These are phyloP conservation scores for Girardinus metallicus DNA, from an alignment of 2,797 vertebrate genomes.

Conservation along the genomic window DNA sequence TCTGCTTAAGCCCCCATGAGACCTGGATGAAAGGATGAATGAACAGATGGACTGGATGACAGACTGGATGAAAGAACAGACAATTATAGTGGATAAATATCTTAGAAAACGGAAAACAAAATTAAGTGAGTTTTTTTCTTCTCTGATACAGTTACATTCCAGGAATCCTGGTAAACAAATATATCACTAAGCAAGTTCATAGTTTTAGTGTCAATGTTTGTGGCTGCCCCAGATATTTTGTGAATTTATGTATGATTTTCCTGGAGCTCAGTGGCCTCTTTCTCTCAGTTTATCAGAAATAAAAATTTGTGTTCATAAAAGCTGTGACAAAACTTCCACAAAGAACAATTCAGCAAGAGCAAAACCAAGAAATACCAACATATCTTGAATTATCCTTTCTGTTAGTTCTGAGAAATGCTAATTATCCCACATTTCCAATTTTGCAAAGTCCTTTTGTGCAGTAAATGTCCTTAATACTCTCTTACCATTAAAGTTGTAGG, in stretches of 20 bases:
- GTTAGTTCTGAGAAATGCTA: neutral
- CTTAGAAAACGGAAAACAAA: neutral
- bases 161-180: neutral
- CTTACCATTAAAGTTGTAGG: slow-evolving; percentile 1
- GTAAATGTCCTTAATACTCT: slow-evolving; percentile 3
- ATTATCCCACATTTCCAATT: neutral
- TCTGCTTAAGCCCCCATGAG: neutral
- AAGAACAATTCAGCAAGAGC: neutral
- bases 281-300: neutral
- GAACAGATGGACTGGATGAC: neutral
- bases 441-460: neutral
- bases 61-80: neutral
- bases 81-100: neutral
- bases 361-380: neutral
- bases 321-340: neutral
- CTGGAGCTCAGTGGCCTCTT: neutral
- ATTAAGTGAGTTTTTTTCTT: neutral
- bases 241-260: neutral
- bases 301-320: neutral
- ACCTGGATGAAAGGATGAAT: neutral
- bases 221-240: neutral
- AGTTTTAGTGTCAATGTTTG: neutral
- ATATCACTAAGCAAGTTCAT: neutral
- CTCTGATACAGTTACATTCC: neutral
- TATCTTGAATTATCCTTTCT: neutral